Percentiles rank a stretch among this genome's conserved stretches.
These are phyloP conservation scores for Matsumyia berberina DNA, from an alignment of 2,888 invertebrate species.

Conservation along the genomic window DNA sequence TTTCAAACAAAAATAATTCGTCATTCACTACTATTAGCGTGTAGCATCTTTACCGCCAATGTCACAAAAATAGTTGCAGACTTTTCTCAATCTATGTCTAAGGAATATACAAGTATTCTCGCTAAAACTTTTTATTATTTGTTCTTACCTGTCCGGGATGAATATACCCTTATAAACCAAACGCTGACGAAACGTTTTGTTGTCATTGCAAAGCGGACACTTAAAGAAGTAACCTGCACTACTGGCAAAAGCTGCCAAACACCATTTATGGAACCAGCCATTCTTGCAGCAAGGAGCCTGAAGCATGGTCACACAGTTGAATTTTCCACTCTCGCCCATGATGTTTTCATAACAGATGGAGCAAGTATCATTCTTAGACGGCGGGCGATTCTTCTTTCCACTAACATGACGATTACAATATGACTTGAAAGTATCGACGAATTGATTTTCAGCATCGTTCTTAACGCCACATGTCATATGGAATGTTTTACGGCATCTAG, in stretches of 20 bases:
- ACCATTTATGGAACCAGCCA: constrained; percentile 90
- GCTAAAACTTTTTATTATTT: too few species aligned
- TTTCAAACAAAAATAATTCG: too few species aligned
- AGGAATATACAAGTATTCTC: too few species aligned
- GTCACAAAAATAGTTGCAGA: too few species aligned
- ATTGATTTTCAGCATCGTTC: constrained; percentile 87
- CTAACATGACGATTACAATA: constrained; percentile 80
- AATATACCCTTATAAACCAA: constrained; percentile 88
- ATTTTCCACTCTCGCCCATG: constrained; percentile 79
- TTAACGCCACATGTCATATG: constrained; percentile 91
- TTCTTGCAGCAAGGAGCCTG: constrained; percentile 92
- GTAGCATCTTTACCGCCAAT: too few species aligned
- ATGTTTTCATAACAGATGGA: constrained; percentile 88
- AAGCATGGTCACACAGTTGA: constrained; percentile 85
- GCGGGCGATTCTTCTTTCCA: constrained; percentile 39
- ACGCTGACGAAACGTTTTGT: constrained; percentile 85
- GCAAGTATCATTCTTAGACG: constrained; percentile 84
- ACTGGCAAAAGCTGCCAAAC: constrained; percentile 89
- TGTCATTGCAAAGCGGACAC: constrained; percentile 93
- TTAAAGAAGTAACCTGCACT: constrained; percentile 93
- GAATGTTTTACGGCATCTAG: constrained; percentile 88
- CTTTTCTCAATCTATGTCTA: too few species aligned
- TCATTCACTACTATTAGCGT: too few species aligned
- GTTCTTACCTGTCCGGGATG: constrained; percentile 90
- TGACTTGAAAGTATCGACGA: constrained; percentile 86